Percentiles rank a stretch among this genome's conserved stretches.
Conservation (phyloP, 1,140 invertebrate genomes). For the Anadara kagoshimensis region DNA sequence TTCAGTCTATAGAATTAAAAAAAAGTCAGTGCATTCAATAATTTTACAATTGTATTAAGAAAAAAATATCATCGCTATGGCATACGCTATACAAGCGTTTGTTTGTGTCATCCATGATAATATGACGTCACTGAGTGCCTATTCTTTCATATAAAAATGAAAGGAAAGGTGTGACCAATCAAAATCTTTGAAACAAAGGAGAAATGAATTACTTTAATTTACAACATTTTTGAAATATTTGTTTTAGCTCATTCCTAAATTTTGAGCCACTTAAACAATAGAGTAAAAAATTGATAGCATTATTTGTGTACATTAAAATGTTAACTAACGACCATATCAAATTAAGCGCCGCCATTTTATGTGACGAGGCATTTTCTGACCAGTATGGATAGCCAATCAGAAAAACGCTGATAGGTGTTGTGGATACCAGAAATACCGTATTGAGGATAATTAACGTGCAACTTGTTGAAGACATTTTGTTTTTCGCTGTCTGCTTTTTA, state of each 20-base stretch:
- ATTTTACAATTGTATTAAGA: no score
- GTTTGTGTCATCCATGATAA: no score
- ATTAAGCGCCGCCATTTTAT: neutral
- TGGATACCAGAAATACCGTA: neutral
- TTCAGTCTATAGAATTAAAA: no score
- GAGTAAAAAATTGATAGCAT: neutral
- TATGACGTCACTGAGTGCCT: no score
- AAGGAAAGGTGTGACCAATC: no score
- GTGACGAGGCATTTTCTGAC: neutral
- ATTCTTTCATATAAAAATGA: no score
- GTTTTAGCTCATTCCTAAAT: neutral
- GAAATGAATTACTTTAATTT: no score
- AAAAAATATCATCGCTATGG: no score
- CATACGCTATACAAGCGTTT: no score
- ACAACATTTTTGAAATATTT: neutral
- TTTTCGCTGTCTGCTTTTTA: no score
- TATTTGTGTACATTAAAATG: neutral
- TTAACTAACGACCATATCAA: constrained; percentile 6
- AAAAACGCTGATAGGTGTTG: neutral
- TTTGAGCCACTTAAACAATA: neutral
- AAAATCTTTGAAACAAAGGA: no score
- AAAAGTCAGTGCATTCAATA: no score
- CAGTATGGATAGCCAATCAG: neutral
- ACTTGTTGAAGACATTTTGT: neutral
- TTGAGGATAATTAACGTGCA: neutral